These are phyloP conservation scores for Eupsittula cactorum DNA, from an alignment of 2,113 vertebrate genomes.

Conservation along the genomic window DNA sequence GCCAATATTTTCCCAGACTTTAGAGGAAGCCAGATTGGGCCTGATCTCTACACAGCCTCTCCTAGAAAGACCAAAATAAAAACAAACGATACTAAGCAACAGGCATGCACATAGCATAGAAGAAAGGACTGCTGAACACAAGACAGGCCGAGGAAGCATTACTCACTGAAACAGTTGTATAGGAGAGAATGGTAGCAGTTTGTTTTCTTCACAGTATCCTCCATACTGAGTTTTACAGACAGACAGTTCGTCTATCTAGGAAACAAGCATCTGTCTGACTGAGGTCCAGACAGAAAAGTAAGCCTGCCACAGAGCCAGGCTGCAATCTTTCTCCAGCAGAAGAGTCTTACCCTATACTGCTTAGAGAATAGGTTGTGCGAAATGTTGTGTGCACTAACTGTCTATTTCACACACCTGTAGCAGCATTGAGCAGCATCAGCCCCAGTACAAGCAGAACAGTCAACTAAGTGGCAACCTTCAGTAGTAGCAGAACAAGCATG, in stretches of 20 bases:
- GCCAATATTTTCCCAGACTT: constrained; percentile 64
- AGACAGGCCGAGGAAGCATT: neutral
- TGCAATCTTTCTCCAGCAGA: neutral
- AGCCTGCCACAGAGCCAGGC: neutral
- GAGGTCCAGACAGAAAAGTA: neutral
- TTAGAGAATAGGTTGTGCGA: neutral
- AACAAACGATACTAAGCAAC: constrained; percentile 61
- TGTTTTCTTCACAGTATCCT: constrained; percentile 26
- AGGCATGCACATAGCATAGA: constrained; percentile 17
- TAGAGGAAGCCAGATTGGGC: constrained; percentile 43
- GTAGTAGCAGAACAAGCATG: neutral
- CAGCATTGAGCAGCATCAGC: neutral
- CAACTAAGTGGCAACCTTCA: neutral
- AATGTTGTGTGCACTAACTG: neutral
- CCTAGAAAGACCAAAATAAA: constrained; percentile 65
- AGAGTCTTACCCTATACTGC: neutral
- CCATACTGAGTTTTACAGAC: neutral
- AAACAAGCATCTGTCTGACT: neutral
- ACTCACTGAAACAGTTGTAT: neutral
- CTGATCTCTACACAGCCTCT: neutral
- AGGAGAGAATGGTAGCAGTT: neutral
- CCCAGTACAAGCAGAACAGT: neutral
- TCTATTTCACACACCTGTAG: neutral
- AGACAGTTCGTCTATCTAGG: neutral
- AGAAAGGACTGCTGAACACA: neutral